Evolutionary conservation across 2,888 invertebrate genomes (phyloP).

Genomic region (Dryomyza anilis): DNA sequence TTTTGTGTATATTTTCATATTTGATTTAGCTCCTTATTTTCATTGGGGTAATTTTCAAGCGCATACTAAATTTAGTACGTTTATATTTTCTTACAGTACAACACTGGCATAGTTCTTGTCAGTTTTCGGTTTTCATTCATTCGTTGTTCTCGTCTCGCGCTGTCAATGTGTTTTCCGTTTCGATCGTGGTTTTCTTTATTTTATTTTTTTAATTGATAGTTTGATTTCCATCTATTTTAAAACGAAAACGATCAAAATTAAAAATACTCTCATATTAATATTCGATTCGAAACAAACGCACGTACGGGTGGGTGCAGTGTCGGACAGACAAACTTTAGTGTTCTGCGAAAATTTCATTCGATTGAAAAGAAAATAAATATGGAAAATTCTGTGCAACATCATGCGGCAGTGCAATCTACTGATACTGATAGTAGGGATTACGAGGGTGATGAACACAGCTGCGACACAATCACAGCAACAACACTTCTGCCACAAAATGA

Average conservation of each 20-base stretch:
- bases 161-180: constrained; percentile 9
- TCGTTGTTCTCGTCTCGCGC: constrained; percentile 5
- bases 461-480: no score
- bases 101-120: background rate
- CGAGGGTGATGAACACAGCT: constrained; percentile 11
- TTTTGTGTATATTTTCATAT: no score
- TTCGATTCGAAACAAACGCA: background rate
- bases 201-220: background rate
- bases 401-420: background rate
- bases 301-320: background rate
- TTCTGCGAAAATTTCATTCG: background rate
- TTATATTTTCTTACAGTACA: no score
- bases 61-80: no score
- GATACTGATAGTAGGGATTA: constrained; percentile 9
- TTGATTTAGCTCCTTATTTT: no score
- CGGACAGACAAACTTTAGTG: background rate
- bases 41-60: no score
- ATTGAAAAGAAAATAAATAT: background rate
- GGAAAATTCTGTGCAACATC: constrained; percentile 15
- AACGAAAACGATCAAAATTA: background rate
- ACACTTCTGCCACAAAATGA: background rate
- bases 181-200: background rate
- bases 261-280: background rate
- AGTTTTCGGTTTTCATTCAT: constrained; percentile 2
- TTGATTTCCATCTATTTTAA: background rate